Conservation (phyloP, 2,113 vertebrate species). For the Phylloscopus trochiloides region DNA sequence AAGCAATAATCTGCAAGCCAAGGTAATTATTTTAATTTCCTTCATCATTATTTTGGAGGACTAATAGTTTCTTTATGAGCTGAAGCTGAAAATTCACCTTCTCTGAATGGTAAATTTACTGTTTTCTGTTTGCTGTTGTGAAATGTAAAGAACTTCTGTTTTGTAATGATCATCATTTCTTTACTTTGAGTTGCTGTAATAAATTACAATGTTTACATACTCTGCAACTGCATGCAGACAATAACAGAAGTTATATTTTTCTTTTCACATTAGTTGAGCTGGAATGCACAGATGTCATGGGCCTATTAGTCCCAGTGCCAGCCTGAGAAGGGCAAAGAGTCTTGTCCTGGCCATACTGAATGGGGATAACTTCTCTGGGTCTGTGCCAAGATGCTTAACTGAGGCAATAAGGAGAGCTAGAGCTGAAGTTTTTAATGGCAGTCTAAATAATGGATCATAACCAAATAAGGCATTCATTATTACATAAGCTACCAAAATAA, state of each 20-base stretch:
- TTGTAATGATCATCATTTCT: neutral
- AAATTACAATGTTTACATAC: neutral
- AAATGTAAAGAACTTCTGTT: neutral
- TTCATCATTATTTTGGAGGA: neutral
- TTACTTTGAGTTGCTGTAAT: neutral
- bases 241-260: neutral
- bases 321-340: slow-evolving; percentile 21
- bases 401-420: neutral
- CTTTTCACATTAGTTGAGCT: neutral
- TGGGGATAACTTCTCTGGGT: neutral
- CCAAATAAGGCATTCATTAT: neutral
- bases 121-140: neutral
- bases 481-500: neutral
- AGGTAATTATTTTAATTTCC: neutral
- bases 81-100: neutral
- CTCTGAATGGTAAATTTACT: neutral
- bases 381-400: neutral
- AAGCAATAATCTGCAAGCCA: neutral
- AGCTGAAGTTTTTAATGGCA: neutral
- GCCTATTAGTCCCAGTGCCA: neutral
- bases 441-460: neutral
- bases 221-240: neutral
- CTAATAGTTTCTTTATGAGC: neutral
- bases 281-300: slow-evolving; percentile 22
- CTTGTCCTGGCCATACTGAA: neutral